Percentiles rank a stretch among this genome's conserved stretches.
phyloP scores from a whole-genome alignment of 2,113 vertebrate species.

The Zootoca vivipara region DNA sequence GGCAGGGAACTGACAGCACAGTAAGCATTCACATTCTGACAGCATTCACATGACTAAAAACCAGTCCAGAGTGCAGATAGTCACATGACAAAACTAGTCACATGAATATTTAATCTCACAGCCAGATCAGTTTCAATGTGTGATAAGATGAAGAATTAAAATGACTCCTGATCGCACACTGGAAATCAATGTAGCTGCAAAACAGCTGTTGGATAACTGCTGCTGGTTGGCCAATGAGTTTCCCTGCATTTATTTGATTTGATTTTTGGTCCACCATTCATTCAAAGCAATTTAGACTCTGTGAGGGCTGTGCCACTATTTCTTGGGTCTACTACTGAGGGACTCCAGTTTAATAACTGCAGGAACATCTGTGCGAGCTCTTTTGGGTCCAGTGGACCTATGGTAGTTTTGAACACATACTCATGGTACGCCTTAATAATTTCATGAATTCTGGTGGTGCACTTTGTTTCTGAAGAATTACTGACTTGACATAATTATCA shows the following conservation, averaged over 20 bases:
- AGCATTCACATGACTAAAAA: not conserved
- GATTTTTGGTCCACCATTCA: too few species aligned
- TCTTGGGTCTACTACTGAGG: not conserved
- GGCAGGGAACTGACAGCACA: not conserved
- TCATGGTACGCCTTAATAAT: not conserved
- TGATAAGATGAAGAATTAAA: not conserved
- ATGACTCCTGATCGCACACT: too few species aligned
- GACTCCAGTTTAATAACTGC: not conserved
- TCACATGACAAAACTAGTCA: not conserved
- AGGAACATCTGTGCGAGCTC: not conserved
- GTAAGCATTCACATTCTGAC: not conserved
- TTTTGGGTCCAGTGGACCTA: not conserved
- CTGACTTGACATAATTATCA: not conserved
- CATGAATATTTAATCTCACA: not conserved
- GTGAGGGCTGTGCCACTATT: not conserved
- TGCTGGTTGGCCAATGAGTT: not conserved
- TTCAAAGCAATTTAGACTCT: not conserved
- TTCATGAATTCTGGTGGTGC: not conserved
- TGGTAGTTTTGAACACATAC: not conserved
- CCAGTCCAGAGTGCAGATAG: not conserved
- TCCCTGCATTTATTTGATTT: not conserved
- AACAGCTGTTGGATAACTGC: not conserved
- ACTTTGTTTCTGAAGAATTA: not conserved
- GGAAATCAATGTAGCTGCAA: not conserved
- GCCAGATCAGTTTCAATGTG: not conserved